Conservation (phyloP, 2,888 invertebrate species). For the Cosmia trapezina region DNA sequence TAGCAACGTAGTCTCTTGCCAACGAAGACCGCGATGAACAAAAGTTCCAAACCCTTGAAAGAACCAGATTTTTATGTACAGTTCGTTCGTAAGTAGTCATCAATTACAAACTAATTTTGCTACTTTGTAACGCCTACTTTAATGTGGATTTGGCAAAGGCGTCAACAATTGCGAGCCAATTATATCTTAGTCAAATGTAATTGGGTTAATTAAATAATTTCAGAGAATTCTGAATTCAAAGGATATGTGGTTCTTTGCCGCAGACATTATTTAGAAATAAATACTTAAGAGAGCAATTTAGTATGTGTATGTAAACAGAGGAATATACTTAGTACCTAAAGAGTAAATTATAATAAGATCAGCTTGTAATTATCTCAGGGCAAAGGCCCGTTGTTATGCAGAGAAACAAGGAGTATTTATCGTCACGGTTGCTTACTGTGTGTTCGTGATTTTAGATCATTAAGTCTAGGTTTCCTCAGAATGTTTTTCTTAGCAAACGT, state of each 20-base stretch:
- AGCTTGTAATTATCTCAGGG: conserved; percentile 9
- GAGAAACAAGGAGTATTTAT: not conserved
- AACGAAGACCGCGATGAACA: not conserved
- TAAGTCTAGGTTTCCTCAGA: not conserved
- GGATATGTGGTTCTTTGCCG: conserved; percentile 35
- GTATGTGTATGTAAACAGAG: not conserved
- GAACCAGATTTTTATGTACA: not conserved
- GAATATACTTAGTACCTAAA: not conserved
- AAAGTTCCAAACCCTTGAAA: not conserved
- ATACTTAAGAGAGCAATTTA: conserved; percentile 9
- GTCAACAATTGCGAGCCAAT: conserved; percentile 30
- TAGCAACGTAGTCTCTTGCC: not conserved
- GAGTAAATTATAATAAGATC: conserved; percentile 13
- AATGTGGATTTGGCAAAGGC: conserved; percentile 8
- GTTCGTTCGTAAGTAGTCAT: not conserved
- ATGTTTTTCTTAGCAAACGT: not conserved
- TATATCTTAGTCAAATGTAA: conserved; percentile 28
- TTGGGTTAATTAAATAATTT: conserved; percentile 49
- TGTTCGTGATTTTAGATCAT: not conserved
- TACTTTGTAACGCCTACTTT: conserved; percentile 10
- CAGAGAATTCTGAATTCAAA: conserved; percentile 47
- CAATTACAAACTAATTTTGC: conserved; percentile 8
- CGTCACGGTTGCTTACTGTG: not conserved
- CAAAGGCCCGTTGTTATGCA: not conserved
- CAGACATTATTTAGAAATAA: conserved; percentile 33